Conservation (phyloP, 2,888 invertebrate genomes). For the Graphium colonna region DNA sequence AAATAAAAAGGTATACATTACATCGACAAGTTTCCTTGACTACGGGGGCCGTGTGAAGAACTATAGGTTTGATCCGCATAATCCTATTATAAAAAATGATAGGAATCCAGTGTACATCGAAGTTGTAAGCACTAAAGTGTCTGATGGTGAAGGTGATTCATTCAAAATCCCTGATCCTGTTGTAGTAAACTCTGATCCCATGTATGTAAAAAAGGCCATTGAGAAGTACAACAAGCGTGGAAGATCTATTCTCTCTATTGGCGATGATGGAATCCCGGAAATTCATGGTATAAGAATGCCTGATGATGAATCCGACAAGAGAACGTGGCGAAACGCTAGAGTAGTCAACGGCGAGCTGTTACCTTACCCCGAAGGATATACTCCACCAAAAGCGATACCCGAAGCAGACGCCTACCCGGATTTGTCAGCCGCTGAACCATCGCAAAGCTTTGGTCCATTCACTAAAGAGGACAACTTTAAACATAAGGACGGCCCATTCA, state of each 20-base stretch:
- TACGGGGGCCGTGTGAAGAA: constrained; percentile 67
- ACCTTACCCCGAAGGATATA: constrained; percentile 86
- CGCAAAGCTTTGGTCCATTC: constrained; percentile 78
- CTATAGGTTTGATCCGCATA: constrained; percentile 71
- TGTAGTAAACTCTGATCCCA: constrained; percentile 82
- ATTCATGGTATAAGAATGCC: constrained; percentile 91
- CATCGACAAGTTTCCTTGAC: constrained; percentile 66
- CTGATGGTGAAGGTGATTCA: constrained; percentile 64
- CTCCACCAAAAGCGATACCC: constrained; percentile 81
- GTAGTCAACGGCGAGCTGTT: constrained; percentile 91
- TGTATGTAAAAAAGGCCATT: constrained; percentile 77
- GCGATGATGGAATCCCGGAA: constrained; percentile 87
- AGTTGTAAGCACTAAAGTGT: constrained; percentile 71
- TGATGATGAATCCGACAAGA: constrained; percentile 90
- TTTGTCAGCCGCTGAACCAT: constrained; percentile 44
- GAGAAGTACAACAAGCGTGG: constrained; percentile 81
- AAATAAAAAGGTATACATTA: constrained; percentile 72
- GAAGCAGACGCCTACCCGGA: constrained; percentile 77
- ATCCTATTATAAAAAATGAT: constrained; percentile 74
- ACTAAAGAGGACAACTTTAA: constrained; percentile 82
- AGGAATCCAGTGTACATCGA: constrained; percentile 79
- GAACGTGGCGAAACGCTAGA: constrained; percentile 92
- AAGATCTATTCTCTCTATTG: constrained; percentile 82
- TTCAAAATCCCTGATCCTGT: constrained; percentile 83
- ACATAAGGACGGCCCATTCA: constrained; percentile 79